Percentiles rank a stretch among this genome's conserved stretches.
These are phyloP conservation scores for Phaonia tiefii DNA, from an alignment of 2,888 invertebrate species.

Conservation along the genomic window DNA sequence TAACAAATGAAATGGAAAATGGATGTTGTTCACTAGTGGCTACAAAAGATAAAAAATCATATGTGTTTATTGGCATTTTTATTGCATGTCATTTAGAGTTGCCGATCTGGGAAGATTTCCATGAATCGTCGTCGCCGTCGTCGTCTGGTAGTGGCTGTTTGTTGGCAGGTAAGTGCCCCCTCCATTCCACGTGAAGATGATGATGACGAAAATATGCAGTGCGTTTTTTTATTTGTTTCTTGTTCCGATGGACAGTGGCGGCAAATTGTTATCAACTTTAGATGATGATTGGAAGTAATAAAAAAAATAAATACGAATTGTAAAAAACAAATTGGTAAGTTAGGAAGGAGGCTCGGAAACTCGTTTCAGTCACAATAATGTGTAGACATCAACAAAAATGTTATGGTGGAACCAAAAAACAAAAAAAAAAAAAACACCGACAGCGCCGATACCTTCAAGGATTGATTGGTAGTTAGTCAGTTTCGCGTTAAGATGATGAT, in stretches of 20 bases:
- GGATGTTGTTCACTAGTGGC: neutral
- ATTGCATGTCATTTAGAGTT: conserved; percentile 66
- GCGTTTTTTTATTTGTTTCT: conserved; percentile 16
- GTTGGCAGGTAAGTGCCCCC: too few relatives aligned
- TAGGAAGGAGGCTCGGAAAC: conserved; percentile 32
- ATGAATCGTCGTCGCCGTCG: neutral
- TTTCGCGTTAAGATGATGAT: conserved; percentile 38
- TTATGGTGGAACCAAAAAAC: conserved; percentile 47
- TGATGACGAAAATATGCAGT: conserved; percentile 60
- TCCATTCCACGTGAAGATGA: conserved; percentile 33
- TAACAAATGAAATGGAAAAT: neutral
- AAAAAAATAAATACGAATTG: neutral
- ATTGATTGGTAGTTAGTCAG: conserved; percentile 54
- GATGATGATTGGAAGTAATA: conserved; percentile 53
- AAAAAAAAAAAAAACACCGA: conserved; percentile 13
- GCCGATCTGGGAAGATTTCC: conserved; percentile 20
- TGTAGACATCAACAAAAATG: conserved; percentile 62
- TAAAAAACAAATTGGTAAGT: neutral
- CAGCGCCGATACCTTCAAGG: conserved; percentile 51
- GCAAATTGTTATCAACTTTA: conserved; percentile 65
- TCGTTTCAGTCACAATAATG: conserved; percentile 60
- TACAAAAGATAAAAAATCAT: conserved; percentile 52
- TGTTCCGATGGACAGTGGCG: conserved; percentile 61
- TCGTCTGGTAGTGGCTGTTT: too few relatives aligned
- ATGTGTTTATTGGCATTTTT: conserved; percentile 65